Percentiles rank a stretch among this genome's conserved stretches.
phyloP scores from a whole-genome alignment of 2,797 vertebrate species.

The Otolemur crassicaudatus region DNA sequence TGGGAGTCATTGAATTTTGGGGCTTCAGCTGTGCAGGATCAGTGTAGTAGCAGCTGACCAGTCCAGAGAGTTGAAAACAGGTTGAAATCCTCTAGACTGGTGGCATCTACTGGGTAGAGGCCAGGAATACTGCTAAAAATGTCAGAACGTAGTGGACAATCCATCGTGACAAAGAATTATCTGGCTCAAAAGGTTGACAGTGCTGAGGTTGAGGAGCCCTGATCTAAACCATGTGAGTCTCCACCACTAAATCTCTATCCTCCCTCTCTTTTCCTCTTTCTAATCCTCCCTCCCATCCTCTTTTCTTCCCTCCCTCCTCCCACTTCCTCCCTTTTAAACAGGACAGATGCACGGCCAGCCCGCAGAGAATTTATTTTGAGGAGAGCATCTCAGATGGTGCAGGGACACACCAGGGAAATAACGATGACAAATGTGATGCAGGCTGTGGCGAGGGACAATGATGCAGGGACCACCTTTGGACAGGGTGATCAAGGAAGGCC shows the following conservation, averaged over 20 bases:
- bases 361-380: neutral
- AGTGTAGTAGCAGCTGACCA: neutral
- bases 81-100: neutral
- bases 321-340: neutral
- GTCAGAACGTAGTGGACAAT: neutral
- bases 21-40: fast-evolving
- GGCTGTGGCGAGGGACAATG: neutral
- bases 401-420: neutral
- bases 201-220: neutral
- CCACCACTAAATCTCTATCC: neutral
- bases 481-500: neutral
- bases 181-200: neutral
- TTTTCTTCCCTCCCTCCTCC: neutral
- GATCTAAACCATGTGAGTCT: neutral
- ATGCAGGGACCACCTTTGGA: neutral
- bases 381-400: neutral
- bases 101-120: neutral
- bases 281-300: too few species aligned
- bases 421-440: neutral
- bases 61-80: neutral
- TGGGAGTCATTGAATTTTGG: neutral
- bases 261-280: neutral
- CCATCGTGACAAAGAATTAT: neutral
- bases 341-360: neutral
- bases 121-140: neutral